Evolutionary conservation across 37 sponge, comb jelly and placozoan genomes (phyloP).

Genomic region (Haliclona indistincta): DNA sequence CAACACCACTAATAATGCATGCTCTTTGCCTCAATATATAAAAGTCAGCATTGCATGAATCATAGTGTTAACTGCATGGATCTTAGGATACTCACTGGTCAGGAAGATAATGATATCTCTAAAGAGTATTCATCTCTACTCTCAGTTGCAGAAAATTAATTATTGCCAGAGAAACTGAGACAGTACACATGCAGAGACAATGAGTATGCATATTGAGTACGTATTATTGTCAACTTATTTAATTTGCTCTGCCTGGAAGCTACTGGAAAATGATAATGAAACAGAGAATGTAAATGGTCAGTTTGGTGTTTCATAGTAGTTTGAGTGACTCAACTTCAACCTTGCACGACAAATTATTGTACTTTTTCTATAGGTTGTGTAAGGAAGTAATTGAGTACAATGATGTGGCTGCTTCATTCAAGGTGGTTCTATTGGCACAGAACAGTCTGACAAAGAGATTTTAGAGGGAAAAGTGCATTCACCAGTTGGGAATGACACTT

Average conservation of each 20-base stretch:
- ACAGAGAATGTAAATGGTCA: slow-evolving; percentile 76
- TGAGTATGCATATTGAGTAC: background rate
- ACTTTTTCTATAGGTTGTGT: too few species aligned
- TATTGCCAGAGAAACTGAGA: slow-evolving; percentile 36
- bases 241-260: slow-evolving; percentile 66
- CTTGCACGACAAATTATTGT: background rate
- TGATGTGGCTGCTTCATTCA: slow-evolving; percentile 63
- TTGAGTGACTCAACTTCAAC: too few species aligned
- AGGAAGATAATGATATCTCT: too few species aligned
- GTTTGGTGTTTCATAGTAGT: too few species aligned
- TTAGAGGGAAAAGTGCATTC: slow-evolving; percentile 42
- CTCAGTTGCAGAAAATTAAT: slow-evolving; percentile 42
- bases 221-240: slow-evolving; percentile 26
- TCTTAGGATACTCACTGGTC: too few species aligned
- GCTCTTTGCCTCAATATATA: too few species aligned
- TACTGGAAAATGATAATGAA: slow-evolving; percentile 69
- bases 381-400: slow-evolving; percentile 56
- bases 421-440: background rate
- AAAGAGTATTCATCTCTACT: slow-evolving; percentile 38
- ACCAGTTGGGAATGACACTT: background rate
- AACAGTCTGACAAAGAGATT: slow-evolving; percentile 61
- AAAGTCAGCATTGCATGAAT: too few species aligned
- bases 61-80: too few species aligned
- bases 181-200: slow-evolving; percentile 59
- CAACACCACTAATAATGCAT: too few species aligned